Percentiles rank a stretch among this genome's conserved stretches.
phyloP scores from a whole-genome alignment of 1,140 invertebrate species.

The Triops longicaudatus region DNA sequence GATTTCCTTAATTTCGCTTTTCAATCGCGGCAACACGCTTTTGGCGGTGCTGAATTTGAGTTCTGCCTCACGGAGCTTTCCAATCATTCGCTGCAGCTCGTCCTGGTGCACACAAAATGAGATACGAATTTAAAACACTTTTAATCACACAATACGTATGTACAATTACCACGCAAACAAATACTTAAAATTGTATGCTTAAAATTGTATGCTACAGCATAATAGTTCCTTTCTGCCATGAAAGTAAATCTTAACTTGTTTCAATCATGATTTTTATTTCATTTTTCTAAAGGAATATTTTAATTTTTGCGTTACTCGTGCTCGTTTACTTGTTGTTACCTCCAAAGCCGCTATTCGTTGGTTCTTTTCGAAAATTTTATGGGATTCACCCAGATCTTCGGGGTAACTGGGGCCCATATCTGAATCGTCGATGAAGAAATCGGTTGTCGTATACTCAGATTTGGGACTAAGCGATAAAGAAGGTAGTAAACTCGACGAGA shows the following conservation, averaged over 20 bases:
- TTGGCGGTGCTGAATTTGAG: background rate
- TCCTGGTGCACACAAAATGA: background rate
- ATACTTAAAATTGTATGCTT: too few species aligned
- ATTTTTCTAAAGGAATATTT: too few species aligned
- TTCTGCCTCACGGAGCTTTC: background rate
- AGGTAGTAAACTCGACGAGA: constrained; percentile 36
- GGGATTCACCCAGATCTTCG: background rate
- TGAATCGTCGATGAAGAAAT: constrained; percentile 80
- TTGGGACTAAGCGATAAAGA: constrained; percentile 37
- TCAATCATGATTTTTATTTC: too few species aligned
- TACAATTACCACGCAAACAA: too few species aligned
- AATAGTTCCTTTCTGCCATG: too few species aligned
- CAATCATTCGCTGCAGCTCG: background rate
- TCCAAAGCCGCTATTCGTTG: background rate
- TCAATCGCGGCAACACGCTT: background rate
- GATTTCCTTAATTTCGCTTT: background rate
- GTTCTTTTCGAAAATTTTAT: background rate
- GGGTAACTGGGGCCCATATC: constrained; percentile 42
- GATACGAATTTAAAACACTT: too few species aligned
- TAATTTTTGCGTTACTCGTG: too few species aligned
- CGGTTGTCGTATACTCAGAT: constrained; percentile 62
- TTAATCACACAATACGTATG: too few species aligned
- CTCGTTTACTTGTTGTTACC: background rate
- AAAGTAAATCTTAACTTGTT: too few species aligned
- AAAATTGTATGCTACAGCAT: too few species aligned